Conservation (phyloP, 2,888 invertebrate genomes). For the Cephus nigrinus region DNA sequence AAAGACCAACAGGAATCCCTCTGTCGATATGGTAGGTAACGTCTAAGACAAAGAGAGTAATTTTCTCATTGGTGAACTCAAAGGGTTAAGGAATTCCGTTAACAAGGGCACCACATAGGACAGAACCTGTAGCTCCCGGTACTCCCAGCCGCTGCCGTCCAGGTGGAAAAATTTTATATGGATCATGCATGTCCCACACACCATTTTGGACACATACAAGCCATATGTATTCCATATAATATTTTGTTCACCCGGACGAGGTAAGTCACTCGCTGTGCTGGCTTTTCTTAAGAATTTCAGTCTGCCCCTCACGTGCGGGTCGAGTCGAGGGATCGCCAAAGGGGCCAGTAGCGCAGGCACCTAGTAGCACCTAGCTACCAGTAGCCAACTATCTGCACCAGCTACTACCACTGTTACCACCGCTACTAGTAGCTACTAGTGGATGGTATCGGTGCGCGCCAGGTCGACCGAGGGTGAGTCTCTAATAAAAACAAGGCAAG, state of each 20-base stretch:
- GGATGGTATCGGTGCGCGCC: not conserved
- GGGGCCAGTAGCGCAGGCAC: not conserved
- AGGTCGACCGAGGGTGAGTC: conserved; percentile 12
- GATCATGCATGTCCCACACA: no score
- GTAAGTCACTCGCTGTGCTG: not conserved
- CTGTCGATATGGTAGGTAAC: not conserved
- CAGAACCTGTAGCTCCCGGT: conserved; percentile 11
- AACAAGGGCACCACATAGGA: conserved; percentile 22
- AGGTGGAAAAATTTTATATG: no score
- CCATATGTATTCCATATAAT: no score
- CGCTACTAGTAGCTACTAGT: not conserved
- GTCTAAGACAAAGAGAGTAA: not conserved
- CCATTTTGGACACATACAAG: no score
- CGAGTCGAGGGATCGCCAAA: conserved; percentile 6
- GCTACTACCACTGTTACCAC: not conserved
- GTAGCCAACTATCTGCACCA: not conserved
- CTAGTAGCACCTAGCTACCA: not conserved
- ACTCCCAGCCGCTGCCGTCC: not conserved
- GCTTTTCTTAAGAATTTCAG: conserved; percentile 4
- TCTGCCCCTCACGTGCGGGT: conserved; percentile 14
- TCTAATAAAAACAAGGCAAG: conserved; percentile 36
- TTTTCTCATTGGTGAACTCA: not conserved
- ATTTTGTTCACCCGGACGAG: no score
- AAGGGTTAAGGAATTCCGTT: conserved; percentile 16
- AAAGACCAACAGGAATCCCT: not conserved